phyloP scores from a whole-genome alignment of 2,797 vertebrate species.

The Phrynocephalus guinanensis region DNA sequence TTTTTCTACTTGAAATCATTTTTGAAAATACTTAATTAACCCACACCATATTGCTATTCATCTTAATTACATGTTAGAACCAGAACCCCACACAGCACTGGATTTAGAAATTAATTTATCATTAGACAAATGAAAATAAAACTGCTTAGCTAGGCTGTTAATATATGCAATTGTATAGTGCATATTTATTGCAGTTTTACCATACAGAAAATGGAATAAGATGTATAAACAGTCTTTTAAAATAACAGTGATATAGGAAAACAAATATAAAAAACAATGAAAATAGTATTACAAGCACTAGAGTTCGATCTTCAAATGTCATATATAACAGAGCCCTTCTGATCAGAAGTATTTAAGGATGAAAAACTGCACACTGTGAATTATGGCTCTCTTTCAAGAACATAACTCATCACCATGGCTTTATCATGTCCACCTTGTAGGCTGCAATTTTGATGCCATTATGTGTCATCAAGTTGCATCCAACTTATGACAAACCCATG shows the following conservation, averaged over 20 bases:
- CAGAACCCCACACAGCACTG: conserved; percentile 5
- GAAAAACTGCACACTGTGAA: background rate
- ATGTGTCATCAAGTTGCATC: too few relatives aligned
- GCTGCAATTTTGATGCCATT: background rate
- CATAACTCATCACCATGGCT: background rate
- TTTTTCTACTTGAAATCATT: conserved; percentile 26
- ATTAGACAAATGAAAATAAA: conserved; percentile 19
- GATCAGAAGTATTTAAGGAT: background rate
- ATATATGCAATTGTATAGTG: conserved; percentile 2
- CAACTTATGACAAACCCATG: too few relatives aligned
- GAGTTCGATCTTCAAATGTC: background rate
- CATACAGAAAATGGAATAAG: background rate
- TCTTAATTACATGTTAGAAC: conserved; percentile 31
- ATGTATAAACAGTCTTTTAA: background rate
- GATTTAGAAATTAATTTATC: conserved; percentile 33
- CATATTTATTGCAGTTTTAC: conserved; percentile 4
- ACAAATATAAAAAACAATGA: conserved; percentile 18
- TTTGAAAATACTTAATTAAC: conserved; percentile 36
- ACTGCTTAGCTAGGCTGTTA: background rate
- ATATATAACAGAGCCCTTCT: background rate
- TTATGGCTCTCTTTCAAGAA: background rate
- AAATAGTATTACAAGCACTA: background rate
- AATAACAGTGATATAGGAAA: conserved; percentile 6
- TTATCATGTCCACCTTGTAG: background rate
- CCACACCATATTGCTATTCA: conserved; percentile 13